Base-by-base conservation (phyloP, 2,113 vertebrate genomes). In the Clarias batrachus region DNA sequence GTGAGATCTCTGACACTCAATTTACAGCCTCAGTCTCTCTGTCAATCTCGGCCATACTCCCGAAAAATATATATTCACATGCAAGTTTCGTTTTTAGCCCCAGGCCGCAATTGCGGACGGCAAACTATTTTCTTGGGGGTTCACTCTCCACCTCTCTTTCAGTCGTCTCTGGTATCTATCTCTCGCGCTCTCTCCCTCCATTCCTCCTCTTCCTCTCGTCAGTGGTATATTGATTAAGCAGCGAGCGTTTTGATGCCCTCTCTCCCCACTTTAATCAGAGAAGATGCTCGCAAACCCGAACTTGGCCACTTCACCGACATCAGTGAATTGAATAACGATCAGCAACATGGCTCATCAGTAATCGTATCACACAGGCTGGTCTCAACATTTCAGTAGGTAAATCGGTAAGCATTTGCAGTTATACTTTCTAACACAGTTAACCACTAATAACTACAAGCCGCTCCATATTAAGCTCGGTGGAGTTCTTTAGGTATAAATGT, bases 151-250 rank as follows among this genome's bases (percentile, higher is more conserved):
- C 17, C 62, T 52, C 56, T 30, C n/a, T 82, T n/a, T 37, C 54
- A 71, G 82, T 71, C 56, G 41, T 83, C 48, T 70, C 14, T 83
- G 82, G 80, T 86, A 56, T 66, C 25, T 8, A 70, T 78, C 89
- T 91, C 91, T 91, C 91, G 91, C 91, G 93, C 92, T 87, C 80
- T 59, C 78, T 82, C 52, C 84, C 66, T 76, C 83, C 54, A 17
- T 78, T 37, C 71, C 62, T 74, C 70, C 70, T 84, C 84, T 81
- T 82, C 60, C 83, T 79, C 82, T 84, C 84, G 91, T 92, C 85
- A 85, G 90, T 86, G 81, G 90, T 93, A 84, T 93, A 94, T 93
- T 92, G 93, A 94, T 93, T 93, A 92, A 89, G 82, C 37, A 70
- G 87, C 59, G 85, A 89, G 87, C 85, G 86, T 57, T 93, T 81